These are phyloP conservation scores for Agrochola lychnidis DNA, from an alignment of 2,888 invertebrate species.

Conservation along the genomic window DNA sequence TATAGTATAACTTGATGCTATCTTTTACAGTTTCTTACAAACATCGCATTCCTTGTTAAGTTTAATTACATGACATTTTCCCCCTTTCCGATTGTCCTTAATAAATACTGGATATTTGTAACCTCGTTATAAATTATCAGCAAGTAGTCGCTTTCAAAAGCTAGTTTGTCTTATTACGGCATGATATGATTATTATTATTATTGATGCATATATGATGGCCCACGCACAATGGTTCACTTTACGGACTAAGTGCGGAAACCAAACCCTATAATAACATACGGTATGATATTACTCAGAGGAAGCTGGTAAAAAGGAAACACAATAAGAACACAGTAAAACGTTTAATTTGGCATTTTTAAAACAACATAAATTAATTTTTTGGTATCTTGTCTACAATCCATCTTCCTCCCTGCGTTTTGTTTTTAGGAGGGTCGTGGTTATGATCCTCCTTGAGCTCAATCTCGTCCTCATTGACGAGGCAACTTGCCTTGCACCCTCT, in stretches of 20 bases:
- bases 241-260: no score
- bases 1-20: neutral
- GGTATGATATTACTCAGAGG: neutral
- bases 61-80: neutral
- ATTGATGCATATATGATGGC: no score
- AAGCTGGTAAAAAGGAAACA: conserved; percentile 9
- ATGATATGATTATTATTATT: no score
- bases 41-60: neutral
- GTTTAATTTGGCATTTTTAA: conserved; percentile 44
- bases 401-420: conserved; percentile 63
- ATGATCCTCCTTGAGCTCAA: conserved; percentile 44
- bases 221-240: no score
- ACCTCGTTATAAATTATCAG: neutral
- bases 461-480: conserved; percentile 30
- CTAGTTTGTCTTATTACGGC: neutral
- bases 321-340: conserved; percentile 29
- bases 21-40: neutral
- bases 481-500: conserved; percentile 70
- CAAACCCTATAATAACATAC: no score
- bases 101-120: neutral
- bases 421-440: conserved; percentile 67
- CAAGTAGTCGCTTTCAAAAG: neutral
- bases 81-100: no score
- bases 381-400: conserved; percentile 41
- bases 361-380: conserved; percentile 25